Percentiles rank a stretch among this genome's conserved stretches.
These are phyloP conservation scores for Phylloscopus collybita DNA, from an alignment of 2,797 vertebrate genomes.

Conservation along the genomic window DNA sequence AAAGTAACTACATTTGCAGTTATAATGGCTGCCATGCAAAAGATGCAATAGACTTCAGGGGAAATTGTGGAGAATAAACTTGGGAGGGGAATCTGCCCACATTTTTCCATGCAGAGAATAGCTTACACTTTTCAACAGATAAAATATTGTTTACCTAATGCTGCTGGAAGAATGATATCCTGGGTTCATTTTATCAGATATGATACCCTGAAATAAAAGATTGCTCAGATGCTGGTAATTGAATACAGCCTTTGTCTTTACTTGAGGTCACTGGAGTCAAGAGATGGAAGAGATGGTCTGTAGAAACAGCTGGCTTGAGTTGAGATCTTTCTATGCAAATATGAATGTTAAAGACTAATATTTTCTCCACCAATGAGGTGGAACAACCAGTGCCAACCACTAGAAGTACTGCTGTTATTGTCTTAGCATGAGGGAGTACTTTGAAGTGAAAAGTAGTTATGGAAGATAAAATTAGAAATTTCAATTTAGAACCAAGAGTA, in stretches of 20 bases:
- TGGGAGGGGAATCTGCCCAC: background rate
- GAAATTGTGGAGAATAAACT: background rate
- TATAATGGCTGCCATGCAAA: background rate
- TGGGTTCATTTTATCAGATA: background rate
- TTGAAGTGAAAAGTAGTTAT: background rate
- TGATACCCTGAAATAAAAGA: background rate
- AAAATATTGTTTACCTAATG: background rate
- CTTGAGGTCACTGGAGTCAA: background rate
- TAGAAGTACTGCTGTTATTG: background rate
- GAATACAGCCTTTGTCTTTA: background rate
- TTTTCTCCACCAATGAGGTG: background rate
- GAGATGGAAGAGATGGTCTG: background rate
- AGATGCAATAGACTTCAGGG: background rate
- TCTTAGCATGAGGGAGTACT: background rate
- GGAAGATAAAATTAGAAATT: background rate
- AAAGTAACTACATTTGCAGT: background rate
- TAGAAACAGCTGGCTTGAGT: background rate
- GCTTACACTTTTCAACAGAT: background rate
- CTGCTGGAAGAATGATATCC: background rate
- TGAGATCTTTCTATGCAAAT: background rate
- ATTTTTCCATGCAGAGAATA: background rate
- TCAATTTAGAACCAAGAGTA: background rate
- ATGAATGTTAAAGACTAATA: background rate
- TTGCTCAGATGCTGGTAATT: background rate
- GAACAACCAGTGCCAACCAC: background rate